Percentiles rank a stretch among this genome's conserved stretches.
phyloP scores from a whole-genome alignment of 2,888 invertebrate genomes.

The Diaphora mendica region DNA sequence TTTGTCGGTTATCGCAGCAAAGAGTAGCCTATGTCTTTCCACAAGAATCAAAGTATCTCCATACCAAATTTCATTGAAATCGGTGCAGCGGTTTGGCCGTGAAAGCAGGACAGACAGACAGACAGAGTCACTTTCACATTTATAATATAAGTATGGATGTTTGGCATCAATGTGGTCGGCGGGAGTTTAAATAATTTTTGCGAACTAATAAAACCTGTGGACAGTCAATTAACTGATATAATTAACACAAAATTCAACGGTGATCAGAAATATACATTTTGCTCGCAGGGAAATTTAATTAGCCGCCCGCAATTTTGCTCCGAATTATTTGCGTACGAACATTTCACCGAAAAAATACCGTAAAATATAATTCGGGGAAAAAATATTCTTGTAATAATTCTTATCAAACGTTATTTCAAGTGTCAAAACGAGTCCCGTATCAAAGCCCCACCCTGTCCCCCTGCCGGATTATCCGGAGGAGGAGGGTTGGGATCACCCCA shows the following conservation, averaged over 20 bases:
- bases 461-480: conserved; percentile 55
- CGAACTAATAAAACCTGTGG: not conserved
- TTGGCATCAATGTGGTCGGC: not conserved
- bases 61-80: no score
- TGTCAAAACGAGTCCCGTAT: conserved; percentile 54
- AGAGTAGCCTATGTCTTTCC: no score
- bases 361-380: conserved; percentile 36
- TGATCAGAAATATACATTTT: conserved; percentile 9
- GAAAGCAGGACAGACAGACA: no score
- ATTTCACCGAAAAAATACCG: not conserved
- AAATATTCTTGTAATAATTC: conserved; percentile 48
- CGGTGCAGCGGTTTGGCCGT: no score
- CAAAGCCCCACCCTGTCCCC: conserved; percentile 43
- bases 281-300: conserved; percentile 19
- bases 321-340: conserved; percentile 9
- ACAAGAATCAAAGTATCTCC: no score
- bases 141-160: no score
- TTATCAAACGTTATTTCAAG: conserved; percentile 64
- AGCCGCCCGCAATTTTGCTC: conserved; percentile 5
- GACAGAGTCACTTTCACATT: no score
- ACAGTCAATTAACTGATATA: conserved; percentile 15
- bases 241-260: conserved; percentile 9
- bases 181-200: not conserved
- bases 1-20: no score
- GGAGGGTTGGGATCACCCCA: conserved; percentile 32